phyloP scores from a whole-genome alignment of 2,797 vertebrate species.

The Eulemur rubriventer region DNA sequence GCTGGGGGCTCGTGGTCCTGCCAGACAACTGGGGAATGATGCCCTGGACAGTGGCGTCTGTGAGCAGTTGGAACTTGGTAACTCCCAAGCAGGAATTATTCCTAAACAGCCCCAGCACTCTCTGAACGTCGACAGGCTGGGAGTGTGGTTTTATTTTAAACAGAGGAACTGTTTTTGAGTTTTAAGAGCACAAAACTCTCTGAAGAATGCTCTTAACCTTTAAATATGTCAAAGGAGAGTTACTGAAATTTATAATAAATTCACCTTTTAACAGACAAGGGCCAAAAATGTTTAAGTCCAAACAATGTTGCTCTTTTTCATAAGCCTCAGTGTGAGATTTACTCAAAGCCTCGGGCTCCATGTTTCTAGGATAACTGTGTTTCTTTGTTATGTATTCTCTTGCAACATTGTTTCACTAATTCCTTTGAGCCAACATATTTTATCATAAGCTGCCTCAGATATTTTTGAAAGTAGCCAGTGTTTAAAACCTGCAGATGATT shows the following conservation, averaged over 20 bases:
- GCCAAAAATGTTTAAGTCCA: conserved; percentile 40
- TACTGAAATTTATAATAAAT: conserved; percentile 40
- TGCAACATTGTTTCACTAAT: conserved; percentile 39
- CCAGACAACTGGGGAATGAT: not conserved
- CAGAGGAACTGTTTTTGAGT: not conserved
- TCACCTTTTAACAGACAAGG: conserved; percentile 44
- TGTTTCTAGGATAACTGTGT: not conserved
- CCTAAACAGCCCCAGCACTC: not conserved
- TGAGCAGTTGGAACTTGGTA: rapidly evolving
- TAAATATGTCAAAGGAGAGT: conserved; percentile 13
- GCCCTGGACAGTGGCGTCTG: rapidly evolving
- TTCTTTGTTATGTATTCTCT: not conserved
- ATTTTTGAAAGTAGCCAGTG: not conserved
- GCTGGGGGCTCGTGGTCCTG: not conserved
- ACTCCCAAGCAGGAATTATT: rapidly evolving
- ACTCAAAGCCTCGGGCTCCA: not conserved
- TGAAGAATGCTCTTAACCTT: conserved; percentile 51
- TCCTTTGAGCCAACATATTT: conserved; percentile 8
- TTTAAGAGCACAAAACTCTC: not conserved
- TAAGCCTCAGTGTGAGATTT: not conserved
- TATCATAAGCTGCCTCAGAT: not conserved
- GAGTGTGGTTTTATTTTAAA: not conserved
- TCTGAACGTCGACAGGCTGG: not conserved
- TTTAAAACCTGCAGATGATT: not conserved
- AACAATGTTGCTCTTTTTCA: conserved; percentile 2